Evolutionary conservation across 2,113 vertebrate species (phyloP), one percentile per base, ranked within the genome.

Genomic region (Proteles cristata): DNA sequence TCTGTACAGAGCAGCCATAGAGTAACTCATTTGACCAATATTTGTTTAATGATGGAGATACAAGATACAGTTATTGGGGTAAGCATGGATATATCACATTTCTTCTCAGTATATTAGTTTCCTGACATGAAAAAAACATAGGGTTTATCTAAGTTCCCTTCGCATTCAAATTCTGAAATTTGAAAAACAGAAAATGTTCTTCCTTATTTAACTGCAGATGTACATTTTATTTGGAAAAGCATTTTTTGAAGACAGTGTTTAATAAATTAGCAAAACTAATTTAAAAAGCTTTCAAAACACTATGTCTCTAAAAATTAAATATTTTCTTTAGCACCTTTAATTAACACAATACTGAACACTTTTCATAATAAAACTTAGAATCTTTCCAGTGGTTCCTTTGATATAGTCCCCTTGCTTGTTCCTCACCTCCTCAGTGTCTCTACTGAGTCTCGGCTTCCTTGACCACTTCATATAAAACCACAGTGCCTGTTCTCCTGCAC

Each of bases 81-180:
- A 63, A 69, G 10, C 21, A n/a, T 71, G 86, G 26, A 4, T 15
- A 3, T 61, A 69, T 69, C 9, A 48, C 33, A 28, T 76, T 28
- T 2, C 33, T 85, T 90, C 35, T 84, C 48, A 80, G 8, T 2
- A 74, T 45, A 53, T 65, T 43, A 73, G 48, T 95, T 89, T 89
- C 16, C n/a, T 85, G 23, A 48, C 85, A 53, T 35, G 39, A 90
- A 90, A 76, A 89, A 28, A 87, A 14, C 7, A 53, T 16, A 19
- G 19, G 21, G 7, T 71, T 7, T 43, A 45, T 61, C 19, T 93
- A 71, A 76, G 33, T 82, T 69, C 17, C 33, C 33, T 87, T 91
- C 76, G 26, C 53, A 39, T 90, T 10, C 89, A 73, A 93, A 65
- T 93, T 65, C 11, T 90, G 5, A 85, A 87, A 82, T 95, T 86